These are phyloP conservation scores for Temnothorax nylanderi DNA, from an alignment of 1,140 invertebrate species.

Conservation along the genomic window DNA sequence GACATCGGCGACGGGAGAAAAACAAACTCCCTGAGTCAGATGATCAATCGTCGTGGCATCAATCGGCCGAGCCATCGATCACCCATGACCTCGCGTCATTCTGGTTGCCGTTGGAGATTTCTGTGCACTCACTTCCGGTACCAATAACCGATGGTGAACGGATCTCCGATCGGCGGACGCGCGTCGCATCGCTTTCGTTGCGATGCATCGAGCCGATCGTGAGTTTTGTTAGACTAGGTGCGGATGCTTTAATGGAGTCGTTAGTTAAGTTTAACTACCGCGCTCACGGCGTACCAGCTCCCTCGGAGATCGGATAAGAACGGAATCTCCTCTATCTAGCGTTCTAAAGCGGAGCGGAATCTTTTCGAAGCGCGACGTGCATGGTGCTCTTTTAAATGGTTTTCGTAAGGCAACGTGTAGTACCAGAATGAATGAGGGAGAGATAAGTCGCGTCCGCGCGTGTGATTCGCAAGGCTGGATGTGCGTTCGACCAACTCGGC, in stretches of 20 bases:
- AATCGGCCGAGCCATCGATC: conserved; percentile 65
- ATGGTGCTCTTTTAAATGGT: neutral
- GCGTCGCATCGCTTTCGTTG: neutral
- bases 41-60: conserved; percentile 64
- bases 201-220: conserved; percentile 16
- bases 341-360: neutral
- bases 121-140: conserved; percentile 60
- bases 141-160: neutral
- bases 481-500: conserved; percentile 1
- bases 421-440: neutral
- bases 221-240: conserved; percentile 55
- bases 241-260: conserved; percentile 79
- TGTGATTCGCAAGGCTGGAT: conserved; percentile 15
- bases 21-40: conserved; percentile 55
- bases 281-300: conserved; percentile 67
- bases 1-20: conserved; percentile 57
- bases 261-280: conserved; percentile 79
- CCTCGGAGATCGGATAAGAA: conserved; percentile 66
- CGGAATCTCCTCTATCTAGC: neutral
- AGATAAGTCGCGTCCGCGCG: conserved; percentile 13
- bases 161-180: conserved; percentile 1
- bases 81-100: conserved; percentile 65
- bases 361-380: neutral
- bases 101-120: conserved; percentile 28
- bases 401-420: neutral